Conservation (phyloP, 2,113 vertebrate genomes). For the Phyllostomus hastatus region DNA sequence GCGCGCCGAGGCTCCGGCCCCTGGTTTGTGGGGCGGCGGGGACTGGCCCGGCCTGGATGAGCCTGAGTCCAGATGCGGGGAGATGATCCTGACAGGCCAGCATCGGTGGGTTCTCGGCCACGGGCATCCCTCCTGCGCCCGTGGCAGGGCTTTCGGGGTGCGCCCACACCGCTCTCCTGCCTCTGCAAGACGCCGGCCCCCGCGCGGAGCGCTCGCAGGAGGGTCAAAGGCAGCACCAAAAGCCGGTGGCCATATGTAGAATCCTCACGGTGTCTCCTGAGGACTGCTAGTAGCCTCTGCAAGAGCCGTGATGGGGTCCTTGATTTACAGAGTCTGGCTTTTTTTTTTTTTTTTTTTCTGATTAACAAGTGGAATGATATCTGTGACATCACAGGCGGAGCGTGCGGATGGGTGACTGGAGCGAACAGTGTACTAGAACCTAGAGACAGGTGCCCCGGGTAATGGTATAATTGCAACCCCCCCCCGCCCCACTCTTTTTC, state of each 20-base stretch:
- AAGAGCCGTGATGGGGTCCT: not conserved
- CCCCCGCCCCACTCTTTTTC: not conserved
- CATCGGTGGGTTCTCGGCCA: not conserved
- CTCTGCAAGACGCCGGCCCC: not conserved
- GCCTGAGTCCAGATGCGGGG: not conserved
- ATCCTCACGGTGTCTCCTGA: constrained; percentile 43
- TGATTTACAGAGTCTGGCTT: not conserved
- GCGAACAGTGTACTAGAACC: not conserved
- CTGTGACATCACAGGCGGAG: not conserved
- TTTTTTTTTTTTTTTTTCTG: not conserved
- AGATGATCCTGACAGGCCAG: not conserved
- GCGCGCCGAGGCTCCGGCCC: not conserved
- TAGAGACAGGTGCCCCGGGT: not conserved
- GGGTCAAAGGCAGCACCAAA: not conserved
- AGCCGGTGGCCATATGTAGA: not conserved
- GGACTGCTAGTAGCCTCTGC: not conserved
- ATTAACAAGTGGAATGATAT: not conserved
- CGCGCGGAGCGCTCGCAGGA: not conserved
- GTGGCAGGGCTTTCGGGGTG: not conserved
- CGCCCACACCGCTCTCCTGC: not conserved
- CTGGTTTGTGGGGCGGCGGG: not conserved
- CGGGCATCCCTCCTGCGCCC: not conserved
- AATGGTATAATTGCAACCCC: not conserved
- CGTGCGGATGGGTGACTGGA: not conserved
- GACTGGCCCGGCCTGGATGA: not conserved